Conservation (phyloP, 2,888 invertebrate genomes). For the Epistrophe eligans region DNA sequence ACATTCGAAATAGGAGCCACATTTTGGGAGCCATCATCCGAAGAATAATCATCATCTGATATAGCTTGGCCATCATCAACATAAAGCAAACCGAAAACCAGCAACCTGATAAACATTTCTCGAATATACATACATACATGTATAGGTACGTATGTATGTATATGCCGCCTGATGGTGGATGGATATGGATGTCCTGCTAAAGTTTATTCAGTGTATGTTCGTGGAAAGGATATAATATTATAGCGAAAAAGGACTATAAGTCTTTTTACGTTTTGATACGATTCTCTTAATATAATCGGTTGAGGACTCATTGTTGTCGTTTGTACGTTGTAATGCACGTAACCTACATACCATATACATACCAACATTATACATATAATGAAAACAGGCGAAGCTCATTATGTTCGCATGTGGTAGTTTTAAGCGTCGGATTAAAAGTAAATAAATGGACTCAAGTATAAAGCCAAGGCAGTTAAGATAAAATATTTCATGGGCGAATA, state of each 20-base stretch:
- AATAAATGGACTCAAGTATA: slow-evolving; percentile 69
- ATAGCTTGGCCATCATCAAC: slow-evolving; percentile 1
- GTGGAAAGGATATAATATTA: slow-evolving; percentile 2
- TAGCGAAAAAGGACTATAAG: slow-evolving; percentile 55
- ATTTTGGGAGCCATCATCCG: slow-evolving; percentile 19
- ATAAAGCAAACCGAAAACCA: not conserved
- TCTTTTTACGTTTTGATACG: slow-evolving; percentile 47
- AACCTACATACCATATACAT: not conserved
- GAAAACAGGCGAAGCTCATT: slow-evolving; percentile 69
- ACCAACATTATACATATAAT: slow-evolving; percentile 15
- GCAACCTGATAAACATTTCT: slow-evolving; percentile 28
- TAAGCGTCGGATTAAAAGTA: slow-evolving; percentile 72
- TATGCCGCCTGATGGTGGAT: not conserved
- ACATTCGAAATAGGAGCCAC: slow-evolving; percentile 64
- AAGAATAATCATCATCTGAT: slow-evolving; percentile 35
- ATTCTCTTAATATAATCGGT: slow-evolving; percentile 53
- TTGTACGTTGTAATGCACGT: slow-evolving; percentile 2
- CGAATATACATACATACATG: too few relatives aligned
- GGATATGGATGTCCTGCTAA: not conserved
- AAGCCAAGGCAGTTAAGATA: slow-evolving; percentile 58
- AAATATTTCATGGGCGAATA: slow-evolving; percentile 60
- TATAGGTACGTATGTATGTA: not conserved
- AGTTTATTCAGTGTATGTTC: slow-evolving; percentile 3
- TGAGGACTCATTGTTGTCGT: slow-evolving; percentile 30
- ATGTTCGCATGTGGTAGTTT: slow-evolving; percentile 70